A percentile compares a stretch with the other conserved stretches of the same genome.
Conservation (phyloP, 2,113 vertebrate genomes). For the Leptosomus discolor region DNA sequence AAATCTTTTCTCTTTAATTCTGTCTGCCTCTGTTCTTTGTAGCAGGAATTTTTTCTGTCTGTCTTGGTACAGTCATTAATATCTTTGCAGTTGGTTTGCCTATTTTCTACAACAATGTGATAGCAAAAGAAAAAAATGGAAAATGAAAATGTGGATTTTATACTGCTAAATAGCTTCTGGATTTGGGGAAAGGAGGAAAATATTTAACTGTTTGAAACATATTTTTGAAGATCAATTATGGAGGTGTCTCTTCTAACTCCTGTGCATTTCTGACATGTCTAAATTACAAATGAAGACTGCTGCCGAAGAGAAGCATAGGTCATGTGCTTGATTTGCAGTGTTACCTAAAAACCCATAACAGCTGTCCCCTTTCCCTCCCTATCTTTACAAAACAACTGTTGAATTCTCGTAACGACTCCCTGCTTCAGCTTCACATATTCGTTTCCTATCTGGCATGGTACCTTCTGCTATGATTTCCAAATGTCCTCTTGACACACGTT, state of each 20-base stretch:
- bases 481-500: conserved; percentile 29
- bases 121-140: neutral
- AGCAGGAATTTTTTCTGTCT: neutral
- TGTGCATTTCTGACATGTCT: neutral
- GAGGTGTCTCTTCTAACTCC: neutral
- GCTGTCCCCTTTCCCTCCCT: neutral
- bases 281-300: neutral
- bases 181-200: neutral
- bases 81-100: neutral
- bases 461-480: conserved; percentile 34
- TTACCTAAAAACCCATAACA: neutral
- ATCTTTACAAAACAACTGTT: conserved; percentile 6
- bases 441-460: conserved; percentile 52
- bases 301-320: rapidly evolving
- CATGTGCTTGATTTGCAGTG: neutral
- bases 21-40: neutral
- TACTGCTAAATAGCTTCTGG: neutral
- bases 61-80: neutral
- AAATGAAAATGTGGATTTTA: neutral
- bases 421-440: conserved; percentile 24
- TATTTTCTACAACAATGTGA: neutral
- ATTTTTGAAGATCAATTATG: neutral
- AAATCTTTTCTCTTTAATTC: neutral
- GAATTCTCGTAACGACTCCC: conserved; percentile 13
- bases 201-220: neutral